These are phyloP conservation scores for Microtus montanus DNA, from an alignment of 2,113 vertebrate species.

Conservation along the genomic window DNA sequence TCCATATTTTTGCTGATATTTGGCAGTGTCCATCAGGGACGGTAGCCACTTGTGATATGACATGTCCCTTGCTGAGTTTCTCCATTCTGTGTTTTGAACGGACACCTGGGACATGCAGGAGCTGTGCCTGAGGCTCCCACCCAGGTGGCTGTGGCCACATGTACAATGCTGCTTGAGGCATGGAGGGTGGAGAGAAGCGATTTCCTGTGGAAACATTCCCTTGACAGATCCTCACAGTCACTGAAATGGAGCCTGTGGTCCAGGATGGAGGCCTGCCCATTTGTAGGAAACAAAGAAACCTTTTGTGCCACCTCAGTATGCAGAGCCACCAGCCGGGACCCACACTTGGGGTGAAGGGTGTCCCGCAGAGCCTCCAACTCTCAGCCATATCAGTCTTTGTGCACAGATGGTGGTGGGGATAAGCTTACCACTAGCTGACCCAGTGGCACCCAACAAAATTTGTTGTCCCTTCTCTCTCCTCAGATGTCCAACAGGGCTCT, in stretches of 20 bases:
- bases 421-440: accelerated
- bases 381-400: accelerated
- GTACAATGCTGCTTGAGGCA: accelerated
- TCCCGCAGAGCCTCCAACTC: accelerated
- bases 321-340: accelerated
- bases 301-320: accelerated
- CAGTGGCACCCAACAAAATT: not conserved
- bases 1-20: accelerated
- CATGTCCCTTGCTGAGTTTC: accelerated
- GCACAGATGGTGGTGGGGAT: accelerated
- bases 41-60: accelerated
- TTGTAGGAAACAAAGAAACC: not conserved
- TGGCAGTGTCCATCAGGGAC: accelerated
- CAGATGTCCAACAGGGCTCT: accelerated
- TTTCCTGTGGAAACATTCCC: not conserved
- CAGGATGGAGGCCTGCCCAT: accelerated
- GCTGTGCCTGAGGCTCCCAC: not conserved
- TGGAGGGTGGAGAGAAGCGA: accelerated
- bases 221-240: not conserved
- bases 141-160: accelerated
- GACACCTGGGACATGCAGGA: not conserved
- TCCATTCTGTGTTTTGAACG: not conserved
- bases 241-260: not conserved
- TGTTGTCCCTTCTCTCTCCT: accelerated
- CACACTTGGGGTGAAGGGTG: accelerated